Percentiles rank a stretch among this genome's conserved stretches.
phyloP scores from a whole-genome alignment of 2,113 vertebrate species.

The Myrmophylax atrothorax region DNA sequence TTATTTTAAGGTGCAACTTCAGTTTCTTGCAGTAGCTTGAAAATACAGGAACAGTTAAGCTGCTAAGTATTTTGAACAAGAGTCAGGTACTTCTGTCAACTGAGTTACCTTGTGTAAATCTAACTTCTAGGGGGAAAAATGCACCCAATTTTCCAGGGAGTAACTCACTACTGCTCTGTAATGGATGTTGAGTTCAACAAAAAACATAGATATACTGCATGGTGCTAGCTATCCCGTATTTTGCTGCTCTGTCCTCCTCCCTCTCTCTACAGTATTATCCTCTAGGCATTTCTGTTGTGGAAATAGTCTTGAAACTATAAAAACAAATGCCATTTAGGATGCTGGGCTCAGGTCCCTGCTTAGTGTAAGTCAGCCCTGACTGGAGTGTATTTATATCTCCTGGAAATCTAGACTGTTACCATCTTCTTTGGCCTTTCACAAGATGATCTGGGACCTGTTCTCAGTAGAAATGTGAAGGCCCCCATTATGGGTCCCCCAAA shows the following conservation, averaged over 20 bases:
- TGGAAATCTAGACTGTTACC: neutral
- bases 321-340: neutral
- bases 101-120: neutral
- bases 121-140: neutral
- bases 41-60: neutral
- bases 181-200: neutral
- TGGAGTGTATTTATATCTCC: neutral
- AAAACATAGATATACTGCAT: neutral
- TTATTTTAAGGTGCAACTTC: neutral
- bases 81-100: neutral
- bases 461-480: neutral
- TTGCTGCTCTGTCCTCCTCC: neutral
- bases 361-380: neutral
- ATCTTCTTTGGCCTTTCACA: neutral
- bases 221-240: slow-evolving; percentile 22
- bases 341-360: neutral
- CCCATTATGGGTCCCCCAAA: neutral
- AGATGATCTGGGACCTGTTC: neutral
- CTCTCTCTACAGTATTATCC: neutral
- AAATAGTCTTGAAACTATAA: slow-evolving; percentile 5
- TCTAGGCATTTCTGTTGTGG: slow-evolving; percentile 2
- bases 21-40: neutral
- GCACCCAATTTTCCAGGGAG: neutral
- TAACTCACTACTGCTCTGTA: neutral
- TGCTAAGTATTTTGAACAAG: neutral